Conservation (phyloP, 2,888 invertebrate species). For the Metallyticus violacea region DNA sequence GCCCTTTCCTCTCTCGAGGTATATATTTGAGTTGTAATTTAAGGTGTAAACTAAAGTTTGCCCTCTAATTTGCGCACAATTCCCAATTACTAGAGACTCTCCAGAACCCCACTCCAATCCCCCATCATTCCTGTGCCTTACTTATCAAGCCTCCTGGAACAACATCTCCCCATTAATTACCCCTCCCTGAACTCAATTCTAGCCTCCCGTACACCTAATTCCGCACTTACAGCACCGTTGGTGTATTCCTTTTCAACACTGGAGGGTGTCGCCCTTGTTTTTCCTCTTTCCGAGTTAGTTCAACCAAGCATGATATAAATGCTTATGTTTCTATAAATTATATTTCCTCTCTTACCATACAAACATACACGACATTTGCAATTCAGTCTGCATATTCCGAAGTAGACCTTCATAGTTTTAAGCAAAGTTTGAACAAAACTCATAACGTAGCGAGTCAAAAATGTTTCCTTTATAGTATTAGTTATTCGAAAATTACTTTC, state of each 20-base stretch:
- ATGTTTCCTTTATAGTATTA: no score
- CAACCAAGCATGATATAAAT: neutral
- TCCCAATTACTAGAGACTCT: neutral
- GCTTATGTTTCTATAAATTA: neutral
- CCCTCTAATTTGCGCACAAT: neutral
- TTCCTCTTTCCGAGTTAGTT: neutral
- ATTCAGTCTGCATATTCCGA: no score
- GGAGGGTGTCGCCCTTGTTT: neutral
- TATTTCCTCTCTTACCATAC: no score
- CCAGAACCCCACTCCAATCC: no score
- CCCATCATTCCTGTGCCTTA: neutral
- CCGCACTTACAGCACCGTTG: no score
- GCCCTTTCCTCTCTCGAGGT: neutral
- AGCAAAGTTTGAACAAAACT: no score
- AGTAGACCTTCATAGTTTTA: no score
- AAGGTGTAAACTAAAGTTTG: neutral
- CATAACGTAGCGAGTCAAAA: no score
- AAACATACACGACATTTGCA: no score
- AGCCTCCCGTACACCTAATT: neutral
- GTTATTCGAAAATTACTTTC: no score
- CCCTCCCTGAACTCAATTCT: neutral
- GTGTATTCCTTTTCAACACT: neutral
- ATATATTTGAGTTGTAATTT: neutral
- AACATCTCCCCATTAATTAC: neutral
- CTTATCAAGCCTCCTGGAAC: neutral